Conservation (phyloP, 2,113 vertebrate species). For the Podarcis muralis region DNA sequence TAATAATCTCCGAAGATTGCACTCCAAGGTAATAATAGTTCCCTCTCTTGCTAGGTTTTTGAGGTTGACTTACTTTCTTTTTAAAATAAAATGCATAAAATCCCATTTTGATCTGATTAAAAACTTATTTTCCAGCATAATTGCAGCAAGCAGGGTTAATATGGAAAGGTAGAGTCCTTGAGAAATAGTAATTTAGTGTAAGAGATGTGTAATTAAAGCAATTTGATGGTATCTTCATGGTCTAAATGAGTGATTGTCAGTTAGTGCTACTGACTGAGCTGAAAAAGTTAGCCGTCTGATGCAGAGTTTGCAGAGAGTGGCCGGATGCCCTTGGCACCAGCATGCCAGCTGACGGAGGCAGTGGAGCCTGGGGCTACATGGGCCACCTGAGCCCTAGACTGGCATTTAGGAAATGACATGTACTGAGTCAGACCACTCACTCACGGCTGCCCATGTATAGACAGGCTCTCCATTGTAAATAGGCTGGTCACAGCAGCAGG, state of each 20-base stretch:
- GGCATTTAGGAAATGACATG: too few relatives aligned
- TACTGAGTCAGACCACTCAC: too few relatives aligned
- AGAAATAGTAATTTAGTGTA: conserved; percentile 28
- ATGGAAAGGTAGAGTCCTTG: conserved; percentile 43
- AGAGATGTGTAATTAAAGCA: conserved; percentile 52
- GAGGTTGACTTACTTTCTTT: background rate
- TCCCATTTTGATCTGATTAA: conserved; percentile 45
- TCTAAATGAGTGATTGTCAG: background rate
- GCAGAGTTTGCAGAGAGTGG: background rate
- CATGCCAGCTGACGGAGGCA: too few relatives aligned
- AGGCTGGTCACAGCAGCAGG: too few relatives aligned
- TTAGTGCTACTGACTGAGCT: background rate
- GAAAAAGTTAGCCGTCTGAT: conserved; percentile 13
- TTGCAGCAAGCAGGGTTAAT: conserved; percentile 47
- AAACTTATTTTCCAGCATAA: conserved; percentile 51
- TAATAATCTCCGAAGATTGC: conserved; percentile 12
- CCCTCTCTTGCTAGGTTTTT: conserved; percentile 18
- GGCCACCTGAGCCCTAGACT: too few relatives aligned
- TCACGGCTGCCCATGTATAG: too few relatives aligned
- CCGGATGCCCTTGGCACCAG: too few relatives aligned
- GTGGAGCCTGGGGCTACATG: too few relatives aligned
- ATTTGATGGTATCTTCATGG: conserved; percentile 28
- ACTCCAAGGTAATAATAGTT: conserved; percentile 20
- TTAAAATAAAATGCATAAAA: conserved; percentile 12
- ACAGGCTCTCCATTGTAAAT: too few relatives aligned